Conservation (phyloP, 2,797 vertebrate species). For the Loriculus beryllinus region DNA sequence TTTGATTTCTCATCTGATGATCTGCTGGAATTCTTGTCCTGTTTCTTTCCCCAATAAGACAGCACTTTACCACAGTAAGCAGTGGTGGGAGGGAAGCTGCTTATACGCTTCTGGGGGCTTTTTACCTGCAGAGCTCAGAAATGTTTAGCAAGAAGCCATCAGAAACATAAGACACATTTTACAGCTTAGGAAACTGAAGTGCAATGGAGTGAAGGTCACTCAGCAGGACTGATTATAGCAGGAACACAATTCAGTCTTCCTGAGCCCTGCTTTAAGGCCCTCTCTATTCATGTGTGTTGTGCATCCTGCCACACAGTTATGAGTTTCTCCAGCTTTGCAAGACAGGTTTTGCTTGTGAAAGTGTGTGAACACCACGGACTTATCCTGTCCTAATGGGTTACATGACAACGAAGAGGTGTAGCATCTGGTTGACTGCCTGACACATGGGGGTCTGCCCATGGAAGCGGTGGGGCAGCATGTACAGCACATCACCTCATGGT, state of each 20-base stretch:
- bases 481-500: rapidly evolving
- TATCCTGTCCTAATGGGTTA: neutral
- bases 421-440: rapidly evolving
- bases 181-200: neutral
- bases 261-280: neutral
- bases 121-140: neutral
- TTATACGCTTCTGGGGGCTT: neutral
- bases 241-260: neutral
- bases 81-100: neutral
- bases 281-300: neutral
- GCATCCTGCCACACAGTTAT: neutral
- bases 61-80: neutral
- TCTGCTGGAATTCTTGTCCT: neutral
- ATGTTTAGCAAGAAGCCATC: neutral
- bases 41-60: neutral
- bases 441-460: neutral
- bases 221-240: neutral
- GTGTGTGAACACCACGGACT: rapidly evolving
- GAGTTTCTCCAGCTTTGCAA: neutral
- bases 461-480: neutral
- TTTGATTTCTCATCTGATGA: neutral
- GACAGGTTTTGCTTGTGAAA: neutral
- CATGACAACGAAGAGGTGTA: rapidly evolving
- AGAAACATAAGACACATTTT: neutral
- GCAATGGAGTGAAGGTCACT: neutral